phyloP scores from a whole-genome alignment of 2,888 invertebrate species.

The Doris montereyensis region DNA sequence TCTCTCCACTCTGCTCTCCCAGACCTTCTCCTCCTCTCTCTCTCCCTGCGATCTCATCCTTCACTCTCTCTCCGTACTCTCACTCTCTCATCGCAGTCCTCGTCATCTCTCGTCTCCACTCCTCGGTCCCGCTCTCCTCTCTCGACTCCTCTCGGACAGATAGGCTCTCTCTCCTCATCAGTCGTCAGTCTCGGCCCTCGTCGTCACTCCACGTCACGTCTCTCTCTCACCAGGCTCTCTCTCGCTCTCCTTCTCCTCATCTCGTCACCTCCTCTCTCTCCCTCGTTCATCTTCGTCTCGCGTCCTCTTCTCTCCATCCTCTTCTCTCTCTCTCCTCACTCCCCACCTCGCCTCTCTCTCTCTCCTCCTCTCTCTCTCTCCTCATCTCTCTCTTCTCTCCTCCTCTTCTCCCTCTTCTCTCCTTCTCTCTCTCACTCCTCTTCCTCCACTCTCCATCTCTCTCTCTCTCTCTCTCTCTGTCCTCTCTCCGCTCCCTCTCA shows the following conservation, averaged over 20 bases:
- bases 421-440: background rate
- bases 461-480: background rate
- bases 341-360: background rate
- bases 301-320: background rate
- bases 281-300: background rate
- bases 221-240: too few relatives aligned
- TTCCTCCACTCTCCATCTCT: background rate
- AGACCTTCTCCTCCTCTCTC: background rate
- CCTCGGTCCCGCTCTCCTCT: too few relatives aligned
- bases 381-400: background rate
- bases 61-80: background rate
- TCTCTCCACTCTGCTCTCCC: background rate
- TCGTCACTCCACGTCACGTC: too few relatives aligned
- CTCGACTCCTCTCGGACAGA: too few relatives aligned
- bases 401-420: background rate
- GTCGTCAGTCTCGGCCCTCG: too few relatives aligned
- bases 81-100: background rate
- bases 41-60: background rate
- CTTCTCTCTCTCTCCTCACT: background rate
- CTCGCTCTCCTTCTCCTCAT: background rate
- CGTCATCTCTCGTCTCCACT: background rate
- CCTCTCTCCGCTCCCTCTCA: background rate
- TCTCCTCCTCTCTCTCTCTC: background rate
- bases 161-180: too few relatives aligned
- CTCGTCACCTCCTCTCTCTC: background rate